phyloP scores from a whole-genome alignment of 2,113 vertebrate species.

The Sinocyclocheilus anshuiensis region DNA sequence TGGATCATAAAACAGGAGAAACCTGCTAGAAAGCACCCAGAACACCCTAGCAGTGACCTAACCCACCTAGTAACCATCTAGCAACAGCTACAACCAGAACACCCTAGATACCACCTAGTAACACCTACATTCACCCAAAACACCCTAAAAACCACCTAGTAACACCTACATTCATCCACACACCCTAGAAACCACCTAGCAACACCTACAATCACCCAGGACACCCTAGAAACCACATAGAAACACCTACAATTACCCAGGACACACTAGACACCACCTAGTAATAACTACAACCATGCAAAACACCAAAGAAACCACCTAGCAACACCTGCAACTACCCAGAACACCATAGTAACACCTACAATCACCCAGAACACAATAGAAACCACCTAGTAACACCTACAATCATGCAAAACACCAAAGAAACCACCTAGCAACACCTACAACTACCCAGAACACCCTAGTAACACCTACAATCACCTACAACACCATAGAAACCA shows the following conservation, averaged over 20 bases:
- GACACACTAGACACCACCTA: too few species aligned
- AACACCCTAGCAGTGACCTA: background rate
- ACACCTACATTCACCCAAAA: background rate
- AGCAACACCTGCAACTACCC: background rate
- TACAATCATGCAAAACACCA: too few species aligned
- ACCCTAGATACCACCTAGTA: background rate
- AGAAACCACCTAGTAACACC: too few species aligned
- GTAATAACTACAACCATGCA: too few species aligned
- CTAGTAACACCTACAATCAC: too few species aligned
- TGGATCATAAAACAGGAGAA: background rate
- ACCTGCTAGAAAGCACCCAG: background rate
- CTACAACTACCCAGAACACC: too few species aligned
- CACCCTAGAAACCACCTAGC: background rate
- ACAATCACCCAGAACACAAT: too few species aligned
- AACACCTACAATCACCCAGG: background rate
- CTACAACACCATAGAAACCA: too few species aligned
- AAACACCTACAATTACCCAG: too few species aligned
- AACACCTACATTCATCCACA: background rate
- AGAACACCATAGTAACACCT: too few species aligned
- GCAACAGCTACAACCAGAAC: background rate
- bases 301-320: background rate
- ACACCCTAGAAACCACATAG: background rate
- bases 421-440: background rate
- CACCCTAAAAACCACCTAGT: background rate
- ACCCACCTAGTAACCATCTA: background rate